These are phyloP conservation scores for Cynaeus angustus DNA, from an alignment of 2,888 invertebrate species.

Conservation along the genomic window DNA sequence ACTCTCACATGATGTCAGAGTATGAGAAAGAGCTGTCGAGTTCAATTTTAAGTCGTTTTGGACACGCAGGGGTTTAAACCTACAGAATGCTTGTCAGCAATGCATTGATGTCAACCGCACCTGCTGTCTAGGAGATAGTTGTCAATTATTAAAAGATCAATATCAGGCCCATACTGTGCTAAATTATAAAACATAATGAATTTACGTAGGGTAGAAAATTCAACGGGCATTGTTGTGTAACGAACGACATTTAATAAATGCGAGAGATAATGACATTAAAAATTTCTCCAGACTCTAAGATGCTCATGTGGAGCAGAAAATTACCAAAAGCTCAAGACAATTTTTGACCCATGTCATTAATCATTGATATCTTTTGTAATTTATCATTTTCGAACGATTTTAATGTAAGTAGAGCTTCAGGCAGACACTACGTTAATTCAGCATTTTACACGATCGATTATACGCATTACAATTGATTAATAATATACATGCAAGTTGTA, in stretches of 20 bases:
- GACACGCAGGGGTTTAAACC: conserved; percentile 55
- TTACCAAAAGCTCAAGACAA: conserved; percentile 43
- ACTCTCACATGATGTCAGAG: conserved; percentile 43
- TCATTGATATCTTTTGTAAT: conserved; percentile 45
- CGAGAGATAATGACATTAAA: neutral
- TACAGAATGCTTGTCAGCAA: conserved; percentile 61
- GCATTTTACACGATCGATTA: conserved; percentile 36
- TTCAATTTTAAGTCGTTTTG: conserved; percentile 57
- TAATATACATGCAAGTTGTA: conserved; percentile 34
- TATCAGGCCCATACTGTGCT: conserved; percentile 50
- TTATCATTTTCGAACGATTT: conserved; percentile 41
- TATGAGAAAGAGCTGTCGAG: conserved; percentile 56
- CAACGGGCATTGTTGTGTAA: conserved; percentile 15
- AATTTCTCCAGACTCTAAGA: conserved; percentile 3
- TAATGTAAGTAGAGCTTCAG: conserved; percentile 22
- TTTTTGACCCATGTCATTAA: conserved; percentile 41
- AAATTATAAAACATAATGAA: conserved; percentile 47
- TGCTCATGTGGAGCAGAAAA: conserved; percentile 41
- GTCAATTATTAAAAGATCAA: conserved; percentile 60
- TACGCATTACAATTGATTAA: conserved; percentile 45
- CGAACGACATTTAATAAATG: conserved; percentile 23
- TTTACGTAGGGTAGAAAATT: conserved; percentile 31
- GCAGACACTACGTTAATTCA: conserved; percentile 19
- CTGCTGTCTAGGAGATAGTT: conserved; percentile 59
- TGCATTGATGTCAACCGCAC: conserved; percentile 61